A percentile compares a stretch with the other conserved stretches of the same genome.
phyloP scores from a whole-genome alignment of 2,888 invertebrate species.

The Thecophora atra region DNA sequence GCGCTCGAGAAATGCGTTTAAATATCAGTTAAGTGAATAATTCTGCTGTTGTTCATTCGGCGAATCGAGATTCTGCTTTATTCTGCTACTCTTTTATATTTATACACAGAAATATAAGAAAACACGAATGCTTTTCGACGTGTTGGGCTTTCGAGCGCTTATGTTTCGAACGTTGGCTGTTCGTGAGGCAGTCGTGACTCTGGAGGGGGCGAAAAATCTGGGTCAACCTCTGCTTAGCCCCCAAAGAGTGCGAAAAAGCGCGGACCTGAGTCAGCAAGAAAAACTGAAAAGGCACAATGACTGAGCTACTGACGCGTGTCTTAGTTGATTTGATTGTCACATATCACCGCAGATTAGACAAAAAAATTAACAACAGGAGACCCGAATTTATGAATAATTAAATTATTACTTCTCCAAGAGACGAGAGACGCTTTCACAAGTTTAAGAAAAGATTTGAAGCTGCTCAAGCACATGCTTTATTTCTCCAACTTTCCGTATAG shows the following conservation, averaged over 20 bases:
- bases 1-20: conserved; percentile 15
- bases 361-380: too few relatives aligned
- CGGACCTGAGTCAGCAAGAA: neutral
- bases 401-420: too few relatives aligned
- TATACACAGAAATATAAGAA: too few relatives aligned
- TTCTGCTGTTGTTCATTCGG: neutral
- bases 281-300: neutral
- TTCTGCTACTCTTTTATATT: neutral
- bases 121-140: neutral
- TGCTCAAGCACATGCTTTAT: too few relatives aligned
- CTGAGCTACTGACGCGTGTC: too few relatives aligned
- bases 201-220: neutral
- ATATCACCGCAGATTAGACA: too few relatives aligned
- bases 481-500: too few relatives aligned
- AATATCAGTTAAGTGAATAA: conserved; percentile 25
- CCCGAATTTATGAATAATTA: too few relatives aligned
- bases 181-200: neutral
- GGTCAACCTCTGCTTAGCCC: neutral
- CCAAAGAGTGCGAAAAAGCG: neutral
- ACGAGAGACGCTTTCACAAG: too few relatives aligned
- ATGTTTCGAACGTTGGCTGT: neutral
- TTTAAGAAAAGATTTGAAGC: too few relatives aligned
- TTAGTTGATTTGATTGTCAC: too few relatives aligned
- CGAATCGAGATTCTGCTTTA: conserved; percentile 6
- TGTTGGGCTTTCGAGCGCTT: neutral